Evolutionary conservation across 2,113 vertebrate species (phyloP).

Genomic region (Seriola rivoliana): DNA sequence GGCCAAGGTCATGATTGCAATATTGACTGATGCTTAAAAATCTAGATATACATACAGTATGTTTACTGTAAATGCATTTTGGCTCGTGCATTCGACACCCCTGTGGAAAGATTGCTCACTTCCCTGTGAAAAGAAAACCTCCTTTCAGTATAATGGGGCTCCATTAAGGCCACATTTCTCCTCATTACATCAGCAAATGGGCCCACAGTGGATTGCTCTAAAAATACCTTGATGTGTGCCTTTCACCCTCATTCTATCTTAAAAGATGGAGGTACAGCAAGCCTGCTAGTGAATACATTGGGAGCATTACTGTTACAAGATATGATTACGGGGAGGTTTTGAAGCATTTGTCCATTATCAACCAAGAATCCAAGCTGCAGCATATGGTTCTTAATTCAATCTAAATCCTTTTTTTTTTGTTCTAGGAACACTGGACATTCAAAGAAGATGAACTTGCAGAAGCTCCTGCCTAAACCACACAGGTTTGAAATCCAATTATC

Average conservation of each 20-base stretch:
- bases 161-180: slow-evolving; percentile 69
- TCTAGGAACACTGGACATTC: slow-evolving; percentile 91
- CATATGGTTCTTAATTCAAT: slow-evolving; percentile 51
- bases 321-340: slow-evolving; percentile 24
- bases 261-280: slow-evolving; percentile 8
- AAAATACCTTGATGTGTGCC: slow-evolving; percentile 54
- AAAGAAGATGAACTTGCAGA: slow-evolving; percentile 90
- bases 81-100: neutral
- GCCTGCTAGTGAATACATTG: slow-evolving; percentile 2
- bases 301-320: slow-evolving; percentile 20
- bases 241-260: slow-evolving; percentile 57
- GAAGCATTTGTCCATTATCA: slow-evolving; percentile 13
- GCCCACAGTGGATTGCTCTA: slow-evolving; percentile 55
- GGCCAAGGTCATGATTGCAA: slow-evolving; percentile 47
- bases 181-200: slow-evolving; percentile 74
- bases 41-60: neutral
- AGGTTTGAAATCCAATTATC: slow-evolving; percentile 86
- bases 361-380: neutral
- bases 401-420: slow-evolving; percentile 77
- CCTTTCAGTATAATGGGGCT: slow-evolving; percentile 49
- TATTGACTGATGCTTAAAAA: neutral
- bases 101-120: slow-evolving; percentile 3
- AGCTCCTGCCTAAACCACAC: slow-evolving; percentile 90
- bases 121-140: slow-evolving; percentile 36
- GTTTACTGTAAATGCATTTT: slow-evolving; percentile 33